Evolutionary conservation across 64 coral and sea anemone genomes (phyloP).

Genomic region (Montipora foliosa): DNA sequence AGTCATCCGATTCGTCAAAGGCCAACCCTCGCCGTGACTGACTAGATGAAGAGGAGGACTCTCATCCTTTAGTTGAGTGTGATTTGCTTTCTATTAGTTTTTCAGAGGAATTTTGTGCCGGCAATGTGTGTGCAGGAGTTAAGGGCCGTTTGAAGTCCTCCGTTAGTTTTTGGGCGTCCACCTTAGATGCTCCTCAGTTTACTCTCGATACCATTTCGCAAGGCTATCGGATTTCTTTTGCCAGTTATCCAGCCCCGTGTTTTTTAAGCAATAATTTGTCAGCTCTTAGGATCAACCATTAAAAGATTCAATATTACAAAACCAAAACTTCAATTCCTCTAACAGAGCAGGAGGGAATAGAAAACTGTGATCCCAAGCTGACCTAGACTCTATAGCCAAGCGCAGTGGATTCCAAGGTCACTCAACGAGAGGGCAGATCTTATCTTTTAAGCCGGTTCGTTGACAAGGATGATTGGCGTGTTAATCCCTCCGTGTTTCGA

Average conservation of each 20-base stretch:
- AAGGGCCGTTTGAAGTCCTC: conserved; percentile 39
- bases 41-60: conserved; percentile 1
- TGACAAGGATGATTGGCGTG: too few relatives aligned
- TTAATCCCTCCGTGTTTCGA: neutral
- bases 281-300: neutral
- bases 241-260: conserved; percentile 7
- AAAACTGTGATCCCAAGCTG: too few relatives aligned
- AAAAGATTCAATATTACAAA: neutral
- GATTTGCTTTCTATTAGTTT: too few relatives aligned
- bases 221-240: conserved; percentile 59
- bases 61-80: too few relatives aligned
- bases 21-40: neutral
- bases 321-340: neutral
- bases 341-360: too few relatives aligned
- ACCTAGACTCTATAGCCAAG: too few relatives aligned
- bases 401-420: too few relatives aligned
- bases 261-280: conserved; percentile 45
- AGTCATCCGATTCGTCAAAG: conserved; percentile 2
- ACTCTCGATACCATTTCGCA: conserved; percentile 39
- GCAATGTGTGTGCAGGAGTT: neutral
- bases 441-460: too few relatives aligned
- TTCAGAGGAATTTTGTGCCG: too few relatives aligned
- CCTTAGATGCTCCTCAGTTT: conserved; percentile 50
- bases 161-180: conserved; percentile 21
- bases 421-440: too few relatives aligned